A percentile compares a stretch with the other conserved stretches of the same genome.
Evolutionary conservation across 1,140 invertebrate species (phyloP).

Genomic region (Holcopasites calliopsidis): DNA sequence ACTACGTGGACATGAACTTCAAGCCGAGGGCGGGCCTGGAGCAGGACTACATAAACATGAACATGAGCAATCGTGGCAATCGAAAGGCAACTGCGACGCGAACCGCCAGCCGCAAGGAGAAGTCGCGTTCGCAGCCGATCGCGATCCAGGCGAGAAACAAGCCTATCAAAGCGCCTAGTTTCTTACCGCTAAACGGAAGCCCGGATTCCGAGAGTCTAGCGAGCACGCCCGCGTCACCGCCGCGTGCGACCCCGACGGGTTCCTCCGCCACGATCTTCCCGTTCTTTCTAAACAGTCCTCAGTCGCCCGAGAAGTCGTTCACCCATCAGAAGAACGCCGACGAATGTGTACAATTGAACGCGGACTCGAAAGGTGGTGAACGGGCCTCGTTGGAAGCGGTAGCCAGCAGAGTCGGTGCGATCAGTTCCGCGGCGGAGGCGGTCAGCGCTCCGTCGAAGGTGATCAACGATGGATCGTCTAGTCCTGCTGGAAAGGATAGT

Average conservation of each 20-base stretch:
- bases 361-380: constrained; percentile 55
- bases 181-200: constrained; percentile 74
- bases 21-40: constrained; percentile 71
- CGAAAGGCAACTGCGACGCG: constrained; percentile 57
- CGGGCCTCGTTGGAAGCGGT: constrained; percentile 71
- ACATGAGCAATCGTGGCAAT: constrained; percentile 64
- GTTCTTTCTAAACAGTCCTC: constrained; percentile 82
- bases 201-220: constrained; percentile 74
- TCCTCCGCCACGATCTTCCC: constrained; percentile 82
- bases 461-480: constrained; percentile 68
- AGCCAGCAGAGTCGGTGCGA: constrained; percentile 56
- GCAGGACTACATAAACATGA: constrained; percentile 79
- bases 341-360: constrained; percentile 31
- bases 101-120: constrained; percentile 73
- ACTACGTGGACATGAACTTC: constrained; percentile 84
- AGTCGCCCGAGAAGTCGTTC: constrained; percentile 80
- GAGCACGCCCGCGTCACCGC: constrained; percentile 78
- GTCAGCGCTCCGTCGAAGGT: constrained; percentile 22
- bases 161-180: constrained; percentile 74
- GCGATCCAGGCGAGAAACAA: constrained; percentile 79
- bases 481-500: constrained; percentile 40
- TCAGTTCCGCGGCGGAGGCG: constrained; percentile 53
- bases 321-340: constrained; percentile 53
- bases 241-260: constrained; percentile 79
- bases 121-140: constrained; percentile 81